Percentiles rank a stretch among this genome's conserved stretches.
These are phyloP conservation scores for Ctenomys sociabilis DNA, from an alignment of 2,113 vertebrate species.

Conservation along the genomic window DNA sequence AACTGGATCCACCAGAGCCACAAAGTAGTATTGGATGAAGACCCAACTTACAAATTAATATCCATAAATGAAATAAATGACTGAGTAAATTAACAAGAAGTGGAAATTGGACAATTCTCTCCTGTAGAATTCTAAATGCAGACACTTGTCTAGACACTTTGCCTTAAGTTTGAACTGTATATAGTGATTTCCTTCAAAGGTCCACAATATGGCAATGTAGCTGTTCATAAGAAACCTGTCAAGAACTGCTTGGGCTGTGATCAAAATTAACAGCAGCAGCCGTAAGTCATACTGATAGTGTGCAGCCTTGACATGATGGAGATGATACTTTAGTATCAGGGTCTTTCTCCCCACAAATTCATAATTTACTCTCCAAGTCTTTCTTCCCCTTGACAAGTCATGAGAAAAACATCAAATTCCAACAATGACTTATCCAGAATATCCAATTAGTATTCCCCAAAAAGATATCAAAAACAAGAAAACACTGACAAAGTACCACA, in stretches of 20 bases:
- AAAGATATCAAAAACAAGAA: neutral
- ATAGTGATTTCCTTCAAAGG: neutral
- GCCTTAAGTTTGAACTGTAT: neutral
- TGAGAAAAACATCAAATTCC: neutral
- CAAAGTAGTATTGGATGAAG: neutral
- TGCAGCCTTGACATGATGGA: neutral
- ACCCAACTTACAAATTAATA: neutral
- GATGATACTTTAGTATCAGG: neutral
- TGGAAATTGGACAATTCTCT: neutral
- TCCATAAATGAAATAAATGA: constrained; percentile 14
- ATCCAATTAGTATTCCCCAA: neutral
- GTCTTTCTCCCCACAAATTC: neutral
- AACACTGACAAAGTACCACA: neutral
- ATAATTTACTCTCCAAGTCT: neutral
- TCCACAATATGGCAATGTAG: too few species aligned
- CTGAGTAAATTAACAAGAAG: neutral
- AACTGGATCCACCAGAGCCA: neutral
- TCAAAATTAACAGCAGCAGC: neutral
- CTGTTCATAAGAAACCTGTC: neutral
- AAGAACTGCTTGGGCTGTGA: neutral
- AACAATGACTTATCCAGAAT: neutral
- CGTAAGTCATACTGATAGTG: neutral
- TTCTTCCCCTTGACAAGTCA: neutral
- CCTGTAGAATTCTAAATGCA: neutral
- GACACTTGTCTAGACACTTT: neutral